Base-by-base conservation (phyloP, 2,888 invertebrate genomes). In the Spisula solida region DNA sequence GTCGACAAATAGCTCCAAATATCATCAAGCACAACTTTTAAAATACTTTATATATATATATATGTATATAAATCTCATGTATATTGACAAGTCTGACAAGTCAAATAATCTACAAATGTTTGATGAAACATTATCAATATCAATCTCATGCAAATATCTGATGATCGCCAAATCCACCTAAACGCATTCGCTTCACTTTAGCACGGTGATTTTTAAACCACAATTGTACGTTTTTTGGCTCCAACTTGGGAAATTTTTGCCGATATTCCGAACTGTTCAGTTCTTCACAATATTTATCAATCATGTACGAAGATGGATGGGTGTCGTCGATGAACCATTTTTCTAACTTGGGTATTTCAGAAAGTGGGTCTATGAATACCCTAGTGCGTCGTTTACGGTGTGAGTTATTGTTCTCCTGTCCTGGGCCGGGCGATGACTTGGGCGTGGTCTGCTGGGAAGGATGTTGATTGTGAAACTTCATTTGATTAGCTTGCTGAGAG, bases 201-300 rank as follows among this genome's bases (percentile, higher is more conserved):
- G 99, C 99, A 88, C 99, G 97, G 78, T 99, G 98, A 96, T 99
- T 99, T 97, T 99, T 99, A 97, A 99, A 99, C 99, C 99, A 99
- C 97, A 99, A 99, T 97, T 99, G 99, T 93, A 99, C 99, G 96
- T 99, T 99, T 97, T 99, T 99, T 78, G 99, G 99, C 97, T 99
- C 99, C 92, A 99, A 97, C n/a, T 99, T 98, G 0, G 99, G 99
- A 97, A 99, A 99, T 97, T 99, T 99, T 97, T 99, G 99, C 96
- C 99, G 97, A 97, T 99, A 99, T 85, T 99, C 98, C 98, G 99
- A 99, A 92, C 98, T 98, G 97, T 99, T 99, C 94, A 99, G 97
- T 96, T 99, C 99, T 95, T 99, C 99, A 2, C 99, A 99, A 97
- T 99, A 99, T 97, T 99, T 99, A 94, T 99, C 97, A 95, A 99